These are phyloP conservation scores for Cettia cetti DNA, from an alignment of 2,113 vertebrate genomes.

Conservation along the genomic window DNA sequence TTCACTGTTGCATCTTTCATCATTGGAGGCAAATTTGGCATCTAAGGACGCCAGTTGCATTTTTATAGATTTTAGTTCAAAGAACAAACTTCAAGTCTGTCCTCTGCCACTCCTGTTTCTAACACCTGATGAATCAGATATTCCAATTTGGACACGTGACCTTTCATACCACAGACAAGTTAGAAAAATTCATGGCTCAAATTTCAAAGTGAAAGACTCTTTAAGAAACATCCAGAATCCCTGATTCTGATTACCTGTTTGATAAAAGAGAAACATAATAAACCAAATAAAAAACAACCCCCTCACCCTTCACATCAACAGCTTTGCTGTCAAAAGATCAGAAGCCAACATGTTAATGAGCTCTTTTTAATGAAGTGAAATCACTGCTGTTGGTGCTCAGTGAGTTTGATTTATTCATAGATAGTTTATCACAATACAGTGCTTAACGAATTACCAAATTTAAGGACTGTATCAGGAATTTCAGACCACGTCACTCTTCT, in stretches of 20 bases:
- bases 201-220: background rate
- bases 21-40: background rate
- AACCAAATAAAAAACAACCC: background rate
- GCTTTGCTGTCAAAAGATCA: background rate
- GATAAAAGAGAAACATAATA: background rate
- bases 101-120: background rate
- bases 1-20: background rate
- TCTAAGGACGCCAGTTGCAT: background rate
- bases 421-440: background rate
- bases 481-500: background rate
- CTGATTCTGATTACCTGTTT: background rate
- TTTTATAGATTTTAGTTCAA: background rate
- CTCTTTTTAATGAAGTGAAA: background rate
- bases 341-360: background rate
- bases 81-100: background rate
- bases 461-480: background rate
- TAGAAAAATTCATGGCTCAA: background rate
- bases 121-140: fast-evolving
- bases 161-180: background rate
- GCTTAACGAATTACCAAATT: background rate
- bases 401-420: background rate
- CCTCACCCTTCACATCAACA: background rate
- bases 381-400: background rate
- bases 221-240: background rate
- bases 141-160: background rate